Evolutionary conservation across 2,797 vertebrate species (phyloP).

Genomic region (Acrocephalus scirpaceus): DNA sequence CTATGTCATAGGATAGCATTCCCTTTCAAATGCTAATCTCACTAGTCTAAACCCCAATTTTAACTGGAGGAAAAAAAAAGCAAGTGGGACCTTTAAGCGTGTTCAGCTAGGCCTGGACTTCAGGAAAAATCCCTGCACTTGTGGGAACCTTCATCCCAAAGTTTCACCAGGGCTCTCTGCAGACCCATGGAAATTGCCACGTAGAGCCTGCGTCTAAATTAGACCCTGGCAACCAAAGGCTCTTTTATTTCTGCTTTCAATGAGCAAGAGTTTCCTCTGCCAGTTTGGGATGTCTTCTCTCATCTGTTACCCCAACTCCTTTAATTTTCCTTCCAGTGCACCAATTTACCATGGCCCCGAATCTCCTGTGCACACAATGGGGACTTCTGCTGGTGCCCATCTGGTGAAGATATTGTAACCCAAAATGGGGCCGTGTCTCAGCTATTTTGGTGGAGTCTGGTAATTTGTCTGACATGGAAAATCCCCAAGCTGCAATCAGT

Average conservation of each 20-base stretch:
- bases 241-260: conserved; percentile 26
- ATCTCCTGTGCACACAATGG: rapidly evolving
- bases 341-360: neutral
- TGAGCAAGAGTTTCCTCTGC: conserved; percentile 27
- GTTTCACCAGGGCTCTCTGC: neutral
- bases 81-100: neutral
- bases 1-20: neutral
- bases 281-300: neutral
- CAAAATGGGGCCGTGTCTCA: neutral
- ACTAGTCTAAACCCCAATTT: neutral
- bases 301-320: conserved; percentile 6
- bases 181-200: neutral
- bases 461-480: conserved; percentile 26
- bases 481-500: conserved; percentile 11
- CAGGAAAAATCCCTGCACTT: neutral
- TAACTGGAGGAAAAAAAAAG: neutral
- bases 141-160: neutral
- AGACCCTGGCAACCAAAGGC: neutral
- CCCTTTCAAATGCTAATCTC: neutral
- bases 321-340: neutral
- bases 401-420: neutral
- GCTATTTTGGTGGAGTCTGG: neutral
- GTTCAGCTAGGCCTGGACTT: neutral
- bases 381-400: neutral
- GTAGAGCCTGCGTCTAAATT: neutral